Evolutionary conservation across 35 echinoderm and acorn worm genomes (phyloP), one percentile per base, ranked within the genome.

Genomic region (Ophiothrix spiculata): DNA sequence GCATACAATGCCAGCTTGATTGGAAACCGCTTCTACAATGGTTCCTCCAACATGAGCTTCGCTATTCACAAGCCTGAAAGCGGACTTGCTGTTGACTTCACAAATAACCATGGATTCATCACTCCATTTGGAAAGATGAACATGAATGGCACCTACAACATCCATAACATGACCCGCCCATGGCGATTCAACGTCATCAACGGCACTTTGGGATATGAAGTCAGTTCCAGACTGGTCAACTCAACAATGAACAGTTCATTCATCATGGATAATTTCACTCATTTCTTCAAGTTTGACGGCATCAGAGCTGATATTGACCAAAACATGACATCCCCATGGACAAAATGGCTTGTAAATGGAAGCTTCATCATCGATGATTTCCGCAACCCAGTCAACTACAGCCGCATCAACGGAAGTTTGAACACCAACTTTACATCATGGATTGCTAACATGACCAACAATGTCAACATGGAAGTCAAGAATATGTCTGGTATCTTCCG

Each of bases 191-290:
- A 85, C 17, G 38, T 17, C 19, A 81, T 95, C 80, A 77, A 63
- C 23, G 80, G 88, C 14, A 82, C 39, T 36, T 4, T 90, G 33
- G 82, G 42, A 15, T 83, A 90, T 42, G 78, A 84, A 8, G 32
- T 95, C 12, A 91, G 64, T n/a, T 74, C 84, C 32, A 41, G 74
- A 79, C 36, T 91, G 31, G 64, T 95, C 69, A 91, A 91, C 56
- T 78, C 77, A 40, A 91, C 79, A 8, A 79, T 84, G 82, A 74
- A 95, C 64, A 84, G 77, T 73, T 74, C 54, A 40, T 29, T 86
- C 40, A 64, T 78, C 32, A 56, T 90, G n/a, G 81, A 73, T 36
- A 73, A 64, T 75, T 90, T 90, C 54, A 40, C 64, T 17, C 78
- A 82, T 28, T 35, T 87, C 0, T 82, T 25, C 39, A 82, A 56